Percentiles rank a stretch among this genome's conserved stretches.
phyloP scores from a whole-genome alignment of 35 echinoderm and acorn worm genomes.

The Hemicentrotus pulcherrimus region DNA sequence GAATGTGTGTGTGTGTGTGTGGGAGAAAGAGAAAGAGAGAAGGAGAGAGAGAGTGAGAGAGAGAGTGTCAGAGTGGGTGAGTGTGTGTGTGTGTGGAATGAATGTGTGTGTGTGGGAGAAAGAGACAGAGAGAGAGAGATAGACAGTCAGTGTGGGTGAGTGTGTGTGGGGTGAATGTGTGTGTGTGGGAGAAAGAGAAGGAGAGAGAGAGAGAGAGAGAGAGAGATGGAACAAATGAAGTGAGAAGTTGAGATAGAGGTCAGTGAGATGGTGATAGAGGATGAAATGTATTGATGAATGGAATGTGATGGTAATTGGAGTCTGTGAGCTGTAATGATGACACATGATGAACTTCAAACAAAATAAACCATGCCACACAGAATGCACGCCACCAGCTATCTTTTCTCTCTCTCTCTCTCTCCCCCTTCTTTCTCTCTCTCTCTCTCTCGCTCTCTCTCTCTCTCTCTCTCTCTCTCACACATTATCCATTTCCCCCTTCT shows the following conservation, averaged over 20 bases:
- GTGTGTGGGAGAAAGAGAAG: no score
- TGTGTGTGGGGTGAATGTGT: no score
- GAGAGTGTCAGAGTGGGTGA: no score
- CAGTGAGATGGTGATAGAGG: neutral
- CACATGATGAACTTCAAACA: neutral
- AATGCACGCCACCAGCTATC: neutral
- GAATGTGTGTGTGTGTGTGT: no score
- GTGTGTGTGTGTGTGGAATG: no score
- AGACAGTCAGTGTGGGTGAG: no score
- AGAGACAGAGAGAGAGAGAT: no score
- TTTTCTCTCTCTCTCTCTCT: neutral
- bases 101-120: no score
- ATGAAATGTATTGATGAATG: neutral
- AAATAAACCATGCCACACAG: conserved; percentile 17
- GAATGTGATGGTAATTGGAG: conserved; percentile 1
- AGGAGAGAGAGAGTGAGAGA: no score
- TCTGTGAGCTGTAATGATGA: conserved; percentile 1
- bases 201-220: no score
- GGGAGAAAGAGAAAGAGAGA: no score
- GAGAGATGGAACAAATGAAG: no score
- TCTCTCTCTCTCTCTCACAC: neutral
- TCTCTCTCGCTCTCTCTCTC: neutral
- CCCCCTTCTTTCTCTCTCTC: neutral
- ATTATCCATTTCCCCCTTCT: neutral
- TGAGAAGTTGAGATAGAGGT: neutral